A percentile compares a stretch with the other conserved stretches of the same genome.
Evolutionary conservation across 2,113 vertebrate species (phyloP).

Genomic region (Sminthopsis crassicaudata): DNA sequence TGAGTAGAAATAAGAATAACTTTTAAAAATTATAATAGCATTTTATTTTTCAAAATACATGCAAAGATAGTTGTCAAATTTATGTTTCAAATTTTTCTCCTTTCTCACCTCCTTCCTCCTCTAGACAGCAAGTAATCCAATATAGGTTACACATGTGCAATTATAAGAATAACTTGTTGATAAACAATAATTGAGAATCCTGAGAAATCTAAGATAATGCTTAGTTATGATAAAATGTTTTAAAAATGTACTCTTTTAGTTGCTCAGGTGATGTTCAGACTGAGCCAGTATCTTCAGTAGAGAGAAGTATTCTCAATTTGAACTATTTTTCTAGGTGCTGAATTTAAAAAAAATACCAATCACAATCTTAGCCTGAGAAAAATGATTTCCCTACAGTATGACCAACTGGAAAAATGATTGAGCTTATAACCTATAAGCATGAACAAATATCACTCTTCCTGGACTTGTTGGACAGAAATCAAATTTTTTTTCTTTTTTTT

Average conservation of each 20-base stretch:
- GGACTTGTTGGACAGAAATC: slow-evolving; percentile 7
- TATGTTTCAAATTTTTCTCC: too few relatives aligned
- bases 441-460: slow-evolving; percentile 2
- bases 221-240: neutral
- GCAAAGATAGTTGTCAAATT: too few relatives aligned
- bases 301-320: slow-evolving; percentile 9
- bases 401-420: slow-evolving; percentile 27
- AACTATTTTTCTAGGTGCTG: slow-evolving; percentile 15
- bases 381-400: slow-evolving; percentile 7
- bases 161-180: slow-evolving; percentile 24
- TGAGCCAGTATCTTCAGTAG: neutral
- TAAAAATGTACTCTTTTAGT: neutral
- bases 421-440: neutral
- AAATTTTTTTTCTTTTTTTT: neutral
- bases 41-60: too few relatives aligned
- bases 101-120: too few relatives aligned
- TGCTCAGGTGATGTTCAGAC: neutral
- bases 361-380: slow-evolving; percentile 36
- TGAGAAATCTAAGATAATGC: neutral
- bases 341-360: slow-evolving; percentile 28
- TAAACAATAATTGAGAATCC: neutral
- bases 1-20: slow-evolving; percentile 39
- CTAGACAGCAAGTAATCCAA: too few relatives aligned
- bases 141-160: too few relatives aligned
- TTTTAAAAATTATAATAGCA: too few relatives aligned